Percentiles rank a stretch among this genome's conserved stretches.
These are phyloP conservation scores for Eciton burchellii DNA, from an alignment of 1,140 invertebrate genomes.

Conservation along the genomic window DNA sequence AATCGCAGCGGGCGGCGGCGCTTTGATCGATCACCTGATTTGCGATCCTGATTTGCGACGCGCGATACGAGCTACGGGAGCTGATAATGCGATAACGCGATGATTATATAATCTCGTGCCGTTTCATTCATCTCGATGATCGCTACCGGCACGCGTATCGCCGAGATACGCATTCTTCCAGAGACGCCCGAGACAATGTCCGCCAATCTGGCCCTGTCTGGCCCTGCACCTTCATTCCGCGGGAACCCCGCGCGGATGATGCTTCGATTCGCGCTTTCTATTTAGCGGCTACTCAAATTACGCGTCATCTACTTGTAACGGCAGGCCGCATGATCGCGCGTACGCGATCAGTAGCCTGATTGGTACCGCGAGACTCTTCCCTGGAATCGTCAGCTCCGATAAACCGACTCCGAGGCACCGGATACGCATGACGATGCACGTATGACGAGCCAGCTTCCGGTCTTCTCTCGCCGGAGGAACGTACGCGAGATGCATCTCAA, in stretches of 20 bases:
- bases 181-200: neutral
- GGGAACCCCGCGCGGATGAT: neutral
- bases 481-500: slow-evolving; percentile 84
- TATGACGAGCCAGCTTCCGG: slow-evolving; percentile 81
- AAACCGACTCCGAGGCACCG: slow-evolving; percentile 76
- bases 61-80: too few species aligned
- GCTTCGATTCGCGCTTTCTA: neutral
- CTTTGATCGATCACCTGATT: too few species aligned
- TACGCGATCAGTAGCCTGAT: neutral
- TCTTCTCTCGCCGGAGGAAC: slow-evolving; percentile 67
- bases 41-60: too few species aligned
- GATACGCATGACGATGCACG: slow-evolving; percentile 83
- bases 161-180: slow-evolving; percentile 17
- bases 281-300: neutral
- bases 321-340: neutral
- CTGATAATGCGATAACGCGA: too few species aligned
- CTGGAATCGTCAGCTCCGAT: slow-evolving; percentile 67
- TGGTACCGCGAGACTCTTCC: slow-evolving; percentile 33
- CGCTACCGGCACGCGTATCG: too few species aligned
- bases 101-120: too few species aligned
- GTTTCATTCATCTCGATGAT: too few species aligned
- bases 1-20: too few species aligned
- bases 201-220: too few species aligned
- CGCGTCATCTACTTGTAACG: neutral
- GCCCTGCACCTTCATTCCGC: neutral